Evolutionary conservation across 2,797 vertebrate genomes (phyloP).

Genomic region (Hylomyscus alleni): DNA sequence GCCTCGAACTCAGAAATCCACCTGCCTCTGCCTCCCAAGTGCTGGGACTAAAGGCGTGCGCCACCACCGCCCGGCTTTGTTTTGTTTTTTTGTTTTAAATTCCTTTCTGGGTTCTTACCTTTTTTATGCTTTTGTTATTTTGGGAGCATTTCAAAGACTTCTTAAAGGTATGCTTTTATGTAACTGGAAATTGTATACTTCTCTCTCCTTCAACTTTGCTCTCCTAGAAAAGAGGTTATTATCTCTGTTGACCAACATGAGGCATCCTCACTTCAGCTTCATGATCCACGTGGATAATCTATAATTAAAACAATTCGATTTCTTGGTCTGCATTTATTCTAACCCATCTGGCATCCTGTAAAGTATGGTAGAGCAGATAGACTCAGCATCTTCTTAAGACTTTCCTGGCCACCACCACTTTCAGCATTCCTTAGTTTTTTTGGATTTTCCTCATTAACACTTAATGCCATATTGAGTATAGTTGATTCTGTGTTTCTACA

Average conservation of each 20-base stretch:
- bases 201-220: constrained; percentile 49
- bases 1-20: too few relatives aligned
- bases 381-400: constrained; percentile 26
- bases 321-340: constrained; percentile 40
- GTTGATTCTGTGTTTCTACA: not conserved
- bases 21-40: too few relatives aligned
- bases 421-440: constrained; percentile 13
- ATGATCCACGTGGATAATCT: not conserved
- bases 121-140: constrained; percentile 63
- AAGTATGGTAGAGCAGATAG: not conserved
- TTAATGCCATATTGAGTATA: not conserved
- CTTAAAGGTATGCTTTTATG: constrained; percentile 59
- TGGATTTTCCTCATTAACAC: constrained; percentile 53
- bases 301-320: constrained; percentile 53
- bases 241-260: constrained; percentile 34
- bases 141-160: constrained; percentile 55
- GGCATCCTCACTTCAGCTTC: not conserved
- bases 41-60: too few relatives aligned
- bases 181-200: constrained; percentile 4
- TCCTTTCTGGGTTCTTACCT: constrained; percentile 52
- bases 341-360: not conserved
- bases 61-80: not conserved
- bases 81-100: constrained; percentile 4
- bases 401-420: constrained; percentile 1
- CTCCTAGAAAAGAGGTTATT: constrained; percentile 51